Evolutionary conservation across 2,113 vertebrate genomes (phyloP), one percentile per base, ranked within the genome.

Genomic region (Gavia stellata): DNA sequence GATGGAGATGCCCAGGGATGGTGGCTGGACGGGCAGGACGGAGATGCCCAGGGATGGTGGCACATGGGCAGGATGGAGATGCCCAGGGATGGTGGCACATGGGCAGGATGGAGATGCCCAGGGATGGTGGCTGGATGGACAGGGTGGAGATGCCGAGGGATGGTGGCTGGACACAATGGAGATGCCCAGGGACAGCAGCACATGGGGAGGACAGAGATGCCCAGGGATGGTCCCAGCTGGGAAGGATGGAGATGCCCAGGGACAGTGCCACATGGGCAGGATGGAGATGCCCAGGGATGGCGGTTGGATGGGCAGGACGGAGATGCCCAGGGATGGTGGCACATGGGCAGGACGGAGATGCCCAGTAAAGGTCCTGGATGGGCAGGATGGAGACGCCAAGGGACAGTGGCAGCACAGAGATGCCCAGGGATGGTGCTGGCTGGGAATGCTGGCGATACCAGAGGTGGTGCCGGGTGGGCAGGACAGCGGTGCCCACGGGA

Each of bases 21-120:
- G 4, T 17, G 26, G 3, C 8, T 1, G 1, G 2, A n/a, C 14
- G 24, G 3, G 2, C 10, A 38, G 55, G 23, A 29, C 1, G 19
- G 1, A 24, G 52, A 18, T 7, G 7, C 7, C 20, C 23, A 10
- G n/a, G 12, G 18, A 28, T 23, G 24, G 18, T 24, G 17, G 16
- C 10, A 6, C 12, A 26, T 19, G 52, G 28, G 14, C 14, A 80
- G 31, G 24, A 17, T n/a, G 38, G 4, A 62, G 29, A 23, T 53
- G 38, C 21, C 47, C 23, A 8, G 31, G 21, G 12, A 29, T n/a
- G 34, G 34, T 20, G 17, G 16, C 10, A 6, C 12, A 26, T 19
- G 52, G 28, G 14, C 14, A 80, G 31, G 24, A 17, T n/a, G 38
- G 4, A 56, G 31, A 42, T n/a, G 31, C 24, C 24, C 53, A 19